Evolutionary conservation across 2,888 invertebrate species (phyloP), one percentile per base, ranked within the genome.

Genomic region (Rhagium mordax): DNA sequence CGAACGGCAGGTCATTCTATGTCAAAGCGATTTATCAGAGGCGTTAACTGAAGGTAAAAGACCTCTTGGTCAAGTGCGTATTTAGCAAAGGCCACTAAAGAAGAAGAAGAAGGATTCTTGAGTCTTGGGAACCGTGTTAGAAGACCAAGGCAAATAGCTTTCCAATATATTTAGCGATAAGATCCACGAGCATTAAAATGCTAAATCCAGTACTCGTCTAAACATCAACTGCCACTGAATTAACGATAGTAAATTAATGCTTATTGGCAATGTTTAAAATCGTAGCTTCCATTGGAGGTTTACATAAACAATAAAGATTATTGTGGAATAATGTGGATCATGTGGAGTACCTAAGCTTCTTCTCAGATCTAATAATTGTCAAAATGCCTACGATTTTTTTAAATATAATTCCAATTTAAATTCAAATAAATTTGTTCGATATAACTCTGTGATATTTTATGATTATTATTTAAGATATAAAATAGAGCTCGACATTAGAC

Each of bases 371-470:
- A 49, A n/a, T 62, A 71, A 67, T 62, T 71, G 64, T 51, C 68
- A 71, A 64, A 10, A 64, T 53, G 6, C 24, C 24, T 24, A 4
- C 3, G 6, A 24, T 4, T 48, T 71, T 65, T 29, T 49, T 49
- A 53, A 61, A 20, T 55, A 68, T 47, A 71, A 59, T 65, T 72
- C 62, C 72, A 70, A 70, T 72, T 70, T 75, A 73, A 71, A 75
- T 75, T 72, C 67, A 72, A 75, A 75, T 75, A 69, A 72, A 73
- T 70, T 61, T 69, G 61, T 65, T 55, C 15, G 6, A 49, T 33
- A 18, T 41, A 65, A 53, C 29, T 65, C 55, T 65, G 41, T 29
- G 55, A 66, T 57, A 71, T 71, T 71, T 71, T 71, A 71, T 29
- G 71, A 66, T 71, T 60, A 71, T 71, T 65, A 71, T 65, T 51